Base-by-base conservation (phyloP, 2,113 vertebrate species). In the Nothobranchius kuhntae region DNA sequence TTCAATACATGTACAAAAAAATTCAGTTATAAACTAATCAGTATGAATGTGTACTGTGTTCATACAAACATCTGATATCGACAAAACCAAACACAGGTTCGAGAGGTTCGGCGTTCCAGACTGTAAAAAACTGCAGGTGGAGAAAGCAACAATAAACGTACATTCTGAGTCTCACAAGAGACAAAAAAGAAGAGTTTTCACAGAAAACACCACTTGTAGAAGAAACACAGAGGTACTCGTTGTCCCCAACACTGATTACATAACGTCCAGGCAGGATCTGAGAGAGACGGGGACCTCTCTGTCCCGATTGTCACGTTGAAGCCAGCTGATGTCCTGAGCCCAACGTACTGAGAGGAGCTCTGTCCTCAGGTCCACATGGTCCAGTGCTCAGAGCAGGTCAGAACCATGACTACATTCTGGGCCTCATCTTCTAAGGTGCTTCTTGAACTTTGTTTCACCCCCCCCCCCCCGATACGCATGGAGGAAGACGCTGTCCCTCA, bases 141-240 rank as follows among this genome's bases (percentile, higher is more conserved):
- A 70, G 52, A 53, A 30, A 68, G 35, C 68, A 71, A 82, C 64
- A 81, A 65, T 70, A 51, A 67, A 75, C 88, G 40, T 54, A 87
- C 63, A 76, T 83, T 87, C 75, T 77, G 65, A 86, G 92, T 94
- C 93, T 92, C 93, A 91, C 85, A 91, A 93, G 92, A 94, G 91
- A 93, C 89, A 56, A 73, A 75, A 30, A 74, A 84, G 80, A 73
- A 80, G 15, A 75, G 92, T 93, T 94, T 94, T 94, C 93, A 93
- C 91, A 92, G 93, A 94, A 94, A 94, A 94, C 92, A 81, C 69
- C 71, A 46, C 61, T 69, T 83, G 77, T 48, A 13, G 45, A 81
- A 72, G 81, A 84, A 79, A 75, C 71, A 62, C 79, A 85, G 57
- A 79, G 67, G 61, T 58, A 70, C 61, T 83, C 62, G 53, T 66